phyloP scores from a whole-genome alignment of 2,888 invertebrate genomes.

The Rambutsinella grinnellia region DNA sequence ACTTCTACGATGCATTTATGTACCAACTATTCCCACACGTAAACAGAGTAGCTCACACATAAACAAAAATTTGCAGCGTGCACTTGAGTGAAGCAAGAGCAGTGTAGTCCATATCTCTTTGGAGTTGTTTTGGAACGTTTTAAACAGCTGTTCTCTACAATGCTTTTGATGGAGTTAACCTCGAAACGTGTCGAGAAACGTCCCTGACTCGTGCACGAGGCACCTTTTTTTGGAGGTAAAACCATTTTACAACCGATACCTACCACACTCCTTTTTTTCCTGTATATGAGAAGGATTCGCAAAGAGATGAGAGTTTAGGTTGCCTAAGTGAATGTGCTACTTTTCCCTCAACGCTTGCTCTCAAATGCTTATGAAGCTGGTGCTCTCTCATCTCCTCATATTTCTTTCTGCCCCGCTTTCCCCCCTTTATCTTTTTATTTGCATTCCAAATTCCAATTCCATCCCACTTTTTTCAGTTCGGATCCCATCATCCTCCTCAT shows the following conservation, averaged over 20 bases:
- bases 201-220: conserved; percentile 56
- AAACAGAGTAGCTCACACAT: no score
- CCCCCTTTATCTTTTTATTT: background rate
- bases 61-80: no score
- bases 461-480: no score
- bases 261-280: background rate
- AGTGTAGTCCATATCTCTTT: no score
- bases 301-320: background rate
- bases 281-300: background rate
- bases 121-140: no score
- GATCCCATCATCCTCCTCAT: no score
- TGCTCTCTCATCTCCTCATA: background rate
- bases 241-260: background rate
- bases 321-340: background rate
- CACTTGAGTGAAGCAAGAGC: no score
- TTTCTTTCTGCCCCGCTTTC: background rate
- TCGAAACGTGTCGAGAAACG: conserved; percentile 59
- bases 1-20: no score
- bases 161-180: conserved; percentile 41
- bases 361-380: background rate
- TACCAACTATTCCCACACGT: no score
- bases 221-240: conserved; percentile 6
- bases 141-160: background rate
- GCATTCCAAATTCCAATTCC: no score
- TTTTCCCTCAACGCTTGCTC: background rate